A percentile compares a stretch with the other conserved stretches of the same genome.
Conservation (phyloP, 2,797 vertebrate genomes). For the Eulemur albifrons region DNA sequence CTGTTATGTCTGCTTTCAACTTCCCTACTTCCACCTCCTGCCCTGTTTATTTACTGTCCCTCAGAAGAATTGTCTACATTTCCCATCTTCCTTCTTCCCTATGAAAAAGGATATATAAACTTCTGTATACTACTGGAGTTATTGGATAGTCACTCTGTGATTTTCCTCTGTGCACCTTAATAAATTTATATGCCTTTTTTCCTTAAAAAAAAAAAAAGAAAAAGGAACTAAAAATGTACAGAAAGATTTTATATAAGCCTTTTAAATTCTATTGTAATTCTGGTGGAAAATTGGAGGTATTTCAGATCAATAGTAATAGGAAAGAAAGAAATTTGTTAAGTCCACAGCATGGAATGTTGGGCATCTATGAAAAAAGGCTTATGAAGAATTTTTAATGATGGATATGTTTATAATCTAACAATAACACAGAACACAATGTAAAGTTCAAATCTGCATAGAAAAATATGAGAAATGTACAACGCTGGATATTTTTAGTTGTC, state of each 20-base stretch:
- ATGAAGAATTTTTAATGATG: not conserved
- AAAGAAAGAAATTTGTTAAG: not conserved
- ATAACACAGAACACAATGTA: not conserved
- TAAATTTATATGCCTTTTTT: too few relatives aligned
- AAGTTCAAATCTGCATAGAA: not conserved
- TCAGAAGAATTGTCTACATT: not conserved
- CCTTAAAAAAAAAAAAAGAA: too few relatives aligned
- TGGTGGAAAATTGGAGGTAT: not conserved
- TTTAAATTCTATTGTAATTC: not conserved
- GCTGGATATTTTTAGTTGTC: not conserved
- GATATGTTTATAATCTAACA: not conserved
- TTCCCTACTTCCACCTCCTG: not conserved
- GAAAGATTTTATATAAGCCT: not conserved
- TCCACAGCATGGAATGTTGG: not conserved
- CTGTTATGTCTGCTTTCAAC: not conserved
- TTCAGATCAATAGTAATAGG: not conserved
- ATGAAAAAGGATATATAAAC: not conserved
- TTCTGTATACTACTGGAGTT: too few relatives aligned
- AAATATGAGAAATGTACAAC: not conserved
- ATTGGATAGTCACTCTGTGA: too few relatives aligned
- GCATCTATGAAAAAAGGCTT: not conserved
- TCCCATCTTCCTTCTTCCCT: not conserved
- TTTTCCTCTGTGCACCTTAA: too few relatives aligned
- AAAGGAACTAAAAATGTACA: not conserved
- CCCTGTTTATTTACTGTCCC: not conserved